Percentiles rank a stretch among this genome's conserved stretches.
Evolutionary conservation across 2,113 vertebrate genomes (phyloP).

Genomic region (Geococcyx californianus): DNA sequence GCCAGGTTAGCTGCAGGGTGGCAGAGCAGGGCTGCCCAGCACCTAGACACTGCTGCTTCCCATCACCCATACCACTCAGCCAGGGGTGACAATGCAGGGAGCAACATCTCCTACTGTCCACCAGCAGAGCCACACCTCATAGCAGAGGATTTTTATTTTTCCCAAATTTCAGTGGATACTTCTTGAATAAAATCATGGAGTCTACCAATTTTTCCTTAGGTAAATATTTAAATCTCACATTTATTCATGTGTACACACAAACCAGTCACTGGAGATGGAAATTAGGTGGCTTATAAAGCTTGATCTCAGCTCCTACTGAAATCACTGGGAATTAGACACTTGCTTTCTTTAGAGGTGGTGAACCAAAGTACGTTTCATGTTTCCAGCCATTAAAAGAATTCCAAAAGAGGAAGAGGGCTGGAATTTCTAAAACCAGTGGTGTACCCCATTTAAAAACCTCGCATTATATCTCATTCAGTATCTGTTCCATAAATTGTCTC

Average conservation of each 20-base stretch:
- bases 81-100: not conserved
- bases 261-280: accelerated
- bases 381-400: not conserved
- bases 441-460: not conserved
- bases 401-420: not conserved
- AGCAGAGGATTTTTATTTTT: not conserved
- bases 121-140: accelerated
- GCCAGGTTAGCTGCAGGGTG: not conserved
- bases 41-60: not conserved
- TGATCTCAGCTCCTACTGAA: not conserved
- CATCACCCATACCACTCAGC: not conserved
- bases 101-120: not conserved
- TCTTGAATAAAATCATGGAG: not conserved
- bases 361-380: accelerated
- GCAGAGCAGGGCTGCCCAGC: not conserved
- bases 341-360: not conserved
- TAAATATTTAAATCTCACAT: not conserved
- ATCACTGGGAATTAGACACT: not conserved
- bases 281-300: not conserved
- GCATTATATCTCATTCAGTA: not conserved
- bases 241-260: not conserved
- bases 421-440: not conserved
- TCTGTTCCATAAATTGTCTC: not conserved
- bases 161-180: not conserved
- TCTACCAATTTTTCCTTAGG: not conserved